Conservation (phyloP, 2,888 invertebrate genomes). For the Agriopis leucophaearia region DNA sequence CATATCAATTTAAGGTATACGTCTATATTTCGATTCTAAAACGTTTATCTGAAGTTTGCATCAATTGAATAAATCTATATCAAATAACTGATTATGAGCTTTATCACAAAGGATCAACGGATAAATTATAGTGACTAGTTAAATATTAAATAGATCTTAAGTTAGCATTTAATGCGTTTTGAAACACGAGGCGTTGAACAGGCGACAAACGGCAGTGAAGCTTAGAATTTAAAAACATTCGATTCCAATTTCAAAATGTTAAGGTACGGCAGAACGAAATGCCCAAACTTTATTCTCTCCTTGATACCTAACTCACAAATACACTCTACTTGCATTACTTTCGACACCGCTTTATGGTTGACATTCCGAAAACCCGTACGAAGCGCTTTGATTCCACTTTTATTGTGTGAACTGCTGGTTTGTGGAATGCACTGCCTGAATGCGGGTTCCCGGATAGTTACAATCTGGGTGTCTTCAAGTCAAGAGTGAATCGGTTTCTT, state of each 20-base stretch:
- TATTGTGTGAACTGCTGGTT: no score
- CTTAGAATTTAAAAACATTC: constrained; percentile 78
- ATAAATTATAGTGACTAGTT: constrained; percentile 34
- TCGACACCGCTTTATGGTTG: no score
- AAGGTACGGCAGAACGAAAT: constrained; percentile 59
- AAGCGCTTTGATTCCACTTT: no score
- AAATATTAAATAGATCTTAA: constrained; percentile 20
- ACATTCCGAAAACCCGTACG: no score
- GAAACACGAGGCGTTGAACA: constrained; percentile 70
- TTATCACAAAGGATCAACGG: constrained; percentile 29
- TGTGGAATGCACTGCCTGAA: no score
- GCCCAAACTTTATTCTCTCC: constrained; percentile 29
- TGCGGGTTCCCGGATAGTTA: no score
- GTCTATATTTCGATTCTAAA: constrained; percentile 32
- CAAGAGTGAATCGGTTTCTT: no score
- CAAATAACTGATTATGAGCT: constrained; percentile 37
- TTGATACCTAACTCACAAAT: no score
- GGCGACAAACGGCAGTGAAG: constrained; percentile 70
- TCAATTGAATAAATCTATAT: constrained; percentile 14
- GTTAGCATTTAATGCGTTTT: constrained; percentile 49
- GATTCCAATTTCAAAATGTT: constrained; percentile 77
- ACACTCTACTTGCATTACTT: no score
- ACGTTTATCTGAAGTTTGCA: constrained; percentile 35
- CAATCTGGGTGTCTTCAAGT: no score
- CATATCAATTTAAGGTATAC: background rate